A percentile compares a stretch with the other conserved stretches of the same genome.
These are phyloP conservation scores for Napeogenes sylphis DNA, from an alignment of 2,888 invertebrate genomes.

Conservation along the genomic window DNA sequence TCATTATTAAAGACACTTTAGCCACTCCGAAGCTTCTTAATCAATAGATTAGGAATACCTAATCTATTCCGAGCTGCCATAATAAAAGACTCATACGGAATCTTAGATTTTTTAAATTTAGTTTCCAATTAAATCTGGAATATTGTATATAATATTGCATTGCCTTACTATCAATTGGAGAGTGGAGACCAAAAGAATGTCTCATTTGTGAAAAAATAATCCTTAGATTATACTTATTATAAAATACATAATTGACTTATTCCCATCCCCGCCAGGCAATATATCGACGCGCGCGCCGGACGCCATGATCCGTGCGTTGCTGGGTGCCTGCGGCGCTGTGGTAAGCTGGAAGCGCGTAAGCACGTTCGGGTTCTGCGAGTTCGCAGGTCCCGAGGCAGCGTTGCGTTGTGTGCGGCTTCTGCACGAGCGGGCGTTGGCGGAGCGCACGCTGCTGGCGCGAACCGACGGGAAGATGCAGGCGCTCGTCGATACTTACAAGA, in stretches of 20 bases:
- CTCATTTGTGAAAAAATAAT: background rate
- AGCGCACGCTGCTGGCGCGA: conserved; percentile 95
- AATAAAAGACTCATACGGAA: too few relatives aligned
- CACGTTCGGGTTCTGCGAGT: conserved; percentile 99
- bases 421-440: conserved; percentile 94
- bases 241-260: background rate
- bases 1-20: too few relatives aligned
- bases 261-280: conserved; percentile 75
- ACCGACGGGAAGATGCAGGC: conserved; percentile 98
- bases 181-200: too few relatives aligned
- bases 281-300: conserved; percentile 97
- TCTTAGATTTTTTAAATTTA: too few relatives aligned
- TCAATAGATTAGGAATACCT: too few relatives aligned
- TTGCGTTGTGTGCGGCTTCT: conserved; percentile 94
- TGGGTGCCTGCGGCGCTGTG: conserved; percentile 95
- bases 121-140: too few relatives aligned
- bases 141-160: too few relatives aligned
- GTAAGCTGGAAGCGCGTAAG: conserved; percentile 98
- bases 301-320: conserved; percentile 93
- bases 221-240: too few relatives aligned
- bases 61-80: too few relatives aligned
- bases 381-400: conserved; percentile 94
- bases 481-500: conserved; percentile 94
- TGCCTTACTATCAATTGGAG: too few relatives aligned
- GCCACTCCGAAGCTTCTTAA: too few relatives aligned